Evolutionary conservation across 2,797 vertebrate species (phyloP).

Genomic region (Meda fulgida): DNA sequence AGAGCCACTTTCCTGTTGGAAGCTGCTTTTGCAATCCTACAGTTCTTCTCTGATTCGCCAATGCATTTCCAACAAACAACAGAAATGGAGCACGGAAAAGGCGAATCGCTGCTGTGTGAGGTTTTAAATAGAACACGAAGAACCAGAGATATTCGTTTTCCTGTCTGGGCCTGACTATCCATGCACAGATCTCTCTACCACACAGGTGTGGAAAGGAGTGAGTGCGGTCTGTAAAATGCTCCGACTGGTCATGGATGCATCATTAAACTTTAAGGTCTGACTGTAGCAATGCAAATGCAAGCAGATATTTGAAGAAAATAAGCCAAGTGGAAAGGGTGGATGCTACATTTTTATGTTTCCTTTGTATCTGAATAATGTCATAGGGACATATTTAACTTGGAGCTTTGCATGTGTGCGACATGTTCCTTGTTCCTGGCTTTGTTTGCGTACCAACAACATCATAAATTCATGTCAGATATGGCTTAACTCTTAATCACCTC

Average conservation of each 20-base stretch:
- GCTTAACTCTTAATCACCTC: conserved; percentile 12
- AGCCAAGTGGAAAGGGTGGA: neutral
- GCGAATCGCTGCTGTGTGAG: conserved; percentile 3
- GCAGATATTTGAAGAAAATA: neutral
- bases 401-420: too few species aligned
- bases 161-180: neutral
- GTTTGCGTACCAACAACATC: neutral
- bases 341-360: neutral
- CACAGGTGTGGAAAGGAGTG: conserved; percentile 18
- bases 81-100: conserved; percentile 7
- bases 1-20: conserved; percentile 54
- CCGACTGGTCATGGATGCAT: conserved; percentile 20
- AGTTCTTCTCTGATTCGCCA: conserved; percentile 32
- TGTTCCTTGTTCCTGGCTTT: neutral
- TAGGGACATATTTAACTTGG: neutral
- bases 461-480: neutral
- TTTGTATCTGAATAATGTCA: neutral
- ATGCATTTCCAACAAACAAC: conserved; percentile 3
- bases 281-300: neutral
- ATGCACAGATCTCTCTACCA: neutral
- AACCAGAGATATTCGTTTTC: conserved; percentile 4
- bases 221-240: neutral
- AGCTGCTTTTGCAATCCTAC: conserved; percentile 14
- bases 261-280: neutral
- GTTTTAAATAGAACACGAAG: neutral